Evolutionary conservation across 2,797 vertebrate genomes (phyloP).

Genomic region (Trachurus trachurus): DNA sequence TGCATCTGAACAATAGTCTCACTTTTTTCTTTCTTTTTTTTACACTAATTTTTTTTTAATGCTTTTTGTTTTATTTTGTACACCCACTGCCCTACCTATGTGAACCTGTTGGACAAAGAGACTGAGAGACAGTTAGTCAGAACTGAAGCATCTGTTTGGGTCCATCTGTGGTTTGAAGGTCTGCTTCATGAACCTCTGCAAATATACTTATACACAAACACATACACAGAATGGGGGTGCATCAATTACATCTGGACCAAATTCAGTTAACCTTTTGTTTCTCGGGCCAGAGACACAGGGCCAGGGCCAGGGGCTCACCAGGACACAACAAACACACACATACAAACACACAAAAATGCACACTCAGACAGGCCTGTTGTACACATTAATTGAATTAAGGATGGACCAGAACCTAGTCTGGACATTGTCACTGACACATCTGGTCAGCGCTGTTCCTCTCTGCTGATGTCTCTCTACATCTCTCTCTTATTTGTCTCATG

Average conservation of each 20-base stretch:
- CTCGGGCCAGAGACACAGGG: slow-evolving; percentile 65
- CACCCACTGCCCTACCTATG: not conserved
- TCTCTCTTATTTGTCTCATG: slow-evolving; percentile 54
- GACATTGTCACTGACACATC: slow-evolving; percentile 76
- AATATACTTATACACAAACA: slow-evolving; percentile 41
- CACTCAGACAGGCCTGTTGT: slow-evolving; percentile 63
- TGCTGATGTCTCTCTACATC: slow-evolving; percentile 51
- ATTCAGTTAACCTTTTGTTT: slow-evolving; percentile 78
- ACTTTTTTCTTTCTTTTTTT: not conserved
- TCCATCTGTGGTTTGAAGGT: slow-evolving; percentile 23
- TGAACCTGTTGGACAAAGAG: slow-evolving; percentile 34
- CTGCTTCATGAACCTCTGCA: slow-evolving; percentile 35
- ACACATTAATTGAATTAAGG: slow-evolving; percentile 75
- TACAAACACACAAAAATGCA: slow-evolving; percentile 50
- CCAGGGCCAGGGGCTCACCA: slow-evolving; percentile 57
- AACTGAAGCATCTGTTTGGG: slow-evolving; percentile 33
- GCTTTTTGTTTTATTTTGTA: not conserved
- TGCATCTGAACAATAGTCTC: not conserved
- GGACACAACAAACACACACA: slow-evolving; percentile 59
- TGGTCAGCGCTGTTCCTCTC: slow-evolving; percentile 65
- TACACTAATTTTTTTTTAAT: not conserved
- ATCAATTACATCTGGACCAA: slow-evolving; percentile 71
- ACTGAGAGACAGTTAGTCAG: slow-evolving; percentile 19
- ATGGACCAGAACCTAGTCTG: slow-evolving; percentile 75
- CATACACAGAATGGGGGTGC: slow-evolving; percentile 45